phyloP scores from a whole-genome alignment of 1,140 invertebrate species.

The Atta texana region DNA sequence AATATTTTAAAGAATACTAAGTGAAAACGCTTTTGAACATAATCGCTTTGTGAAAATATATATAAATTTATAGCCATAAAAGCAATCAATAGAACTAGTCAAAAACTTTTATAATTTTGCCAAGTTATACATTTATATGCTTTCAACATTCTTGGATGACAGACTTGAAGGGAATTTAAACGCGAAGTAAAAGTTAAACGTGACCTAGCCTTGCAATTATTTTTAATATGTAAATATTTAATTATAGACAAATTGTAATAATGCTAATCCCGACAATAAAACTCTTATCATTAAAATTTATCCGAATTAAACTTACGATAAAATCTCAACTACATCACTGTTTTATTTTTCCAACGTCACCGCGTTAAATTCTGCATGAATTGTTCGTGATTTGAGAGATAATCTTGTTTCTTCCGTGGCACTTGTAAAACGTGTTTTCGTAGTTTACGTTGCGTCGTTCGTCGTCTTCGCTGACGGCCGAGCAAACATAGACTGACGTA shows the following conservation, averaged over 20 bases:
- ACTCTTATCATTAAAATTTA: not conserved
- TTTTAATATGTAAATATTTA: not conserved
- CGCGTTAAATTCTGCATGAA: not conserved
- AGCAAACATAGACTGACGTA: constrained; percentile 71
- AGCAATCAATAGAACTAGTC: not conserved
- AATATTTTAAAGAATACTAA: not conserved
- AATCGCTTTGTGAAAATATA: not conserved
- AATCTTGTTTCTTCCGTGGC: not conserved
- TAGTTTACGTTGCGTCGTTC: constrained; percentile 23
- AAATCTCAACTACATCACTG: not conserved
- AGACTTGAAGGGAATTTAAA: not conserved
- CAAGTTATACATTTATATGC: not conserved
- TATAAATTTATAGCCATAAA: not conserved
- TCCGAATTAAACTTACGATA: not conserved
- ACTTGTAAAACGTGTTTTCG: constrained; percentile 42
- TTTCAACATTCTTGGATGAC: not conserved
- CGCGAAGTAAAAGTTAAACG: not conserved
- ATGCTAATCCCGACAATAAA: not conserved
- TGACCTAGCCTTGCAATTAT: not conserved
- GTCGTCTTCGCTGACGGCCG: constrained; percentile 69
- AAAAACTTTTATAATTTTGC: not conserved
- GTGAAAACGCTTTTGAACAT: not conserved
- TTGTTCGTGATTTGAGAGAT: not conserved
- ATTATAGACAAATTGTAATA: not conserved
- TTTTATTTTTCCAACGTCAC: not conserved